Base-by-base conservation (phyloP, 2,888 invertebrate species). In the Melanophora roralis region DNA sequence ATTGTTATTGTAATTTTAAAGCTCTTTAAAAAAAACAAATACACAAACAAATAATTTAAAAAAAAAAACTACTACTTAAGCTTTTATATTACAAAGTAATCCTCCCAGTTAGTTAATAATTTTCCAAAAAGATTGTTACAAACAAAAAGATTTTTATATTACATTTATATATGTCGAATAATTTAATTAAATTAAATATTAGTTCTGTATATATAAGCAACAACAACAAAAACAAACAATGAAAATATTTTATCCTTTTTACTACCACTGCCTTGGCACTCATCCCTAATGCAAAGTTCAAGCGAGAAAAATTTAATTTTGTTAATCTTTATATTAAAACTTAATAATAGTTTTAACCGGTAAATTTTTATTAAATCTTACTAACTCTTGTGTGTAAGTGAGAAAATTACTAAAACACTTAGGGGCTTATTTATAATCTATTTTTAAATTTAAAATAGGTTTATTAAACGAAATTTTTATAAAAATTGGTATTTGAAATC, bases 181-280 rank as follows among this genome's bases (percentile, higher is more conserved):
- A n/a, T n/a, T n/a, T n/a, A n/a, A n/a, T n/a, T n/a, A n/a, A n/a
- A n/a, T n/a, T n/a, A n/a, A n/a, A n/a, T n/a, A n/a, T n/a, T n/a
- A n/a, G n/a, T 36, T 38, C 55, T 23, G 23, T 40, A 60, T 62
- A n/a, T 60, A 11, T 53, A 45, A 19, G 38, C 45, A 59, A 64
- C 32, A 47, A 40, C 23, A 53, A 45, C 14, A 32, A 71, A 65
- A 19, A 38, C 57, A 40, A 34, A 60, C 53, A 36, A 68, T 12
- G 19, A 16, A 62, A n/a, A 72, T 51, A 72, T 60, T 34, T 80
- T 67, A 62, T 76, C 55, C 71, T 72, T 80, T 60, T 76, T 80
- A 80, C 80, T 76, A 64, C 72, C 80, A 80, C 72, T 80, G 80
- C 76, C 80, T 80, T 73, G 68, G 76, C 80, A 80, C 76, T 67